These are phyloP conservation scores for Nasonia vitripennis DNA, from an alignment of 1,140 invertebrate genomes.

Conservation along the genomic window DNA sequence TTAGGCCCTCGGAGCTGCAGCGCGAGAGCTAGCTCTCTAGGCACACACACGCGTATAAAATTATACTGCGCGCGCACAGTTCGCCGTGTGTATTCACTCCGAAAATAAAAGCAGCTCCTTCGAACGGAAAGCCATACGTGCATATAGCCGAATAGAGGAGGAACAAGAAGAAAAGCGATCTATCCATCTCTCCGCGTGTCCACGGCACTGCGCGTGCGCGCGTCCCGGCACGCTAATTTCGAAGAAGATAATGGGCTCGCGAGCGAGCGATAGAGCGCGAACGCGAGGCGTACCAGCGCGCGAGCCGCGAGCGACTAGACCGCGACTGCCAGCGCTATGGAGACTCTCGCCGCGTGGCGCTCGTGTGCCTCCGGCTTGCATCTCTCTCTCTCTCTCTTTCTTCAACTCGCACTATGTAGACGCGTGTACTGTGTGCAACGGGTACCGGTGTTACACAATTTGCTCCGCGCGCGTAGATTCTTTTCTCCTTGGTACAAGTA, in stretches of 20 bases:
- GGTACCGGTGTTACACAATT: slow-evolving; percentile 13
- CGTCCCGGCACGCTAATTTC: not conserved
- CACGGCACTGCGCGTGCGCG: not conserved
- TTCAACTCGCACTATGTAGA: not conserved
- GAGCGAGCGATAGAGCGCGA: not conserved
- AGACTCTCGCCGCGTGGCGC: slow-evolving; percentile 19
- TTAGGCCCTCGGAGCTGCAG: not conserved
- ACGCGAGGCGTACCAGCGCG: slow-evolving; percentile 6
- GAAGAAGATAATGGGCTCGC: not conserved
- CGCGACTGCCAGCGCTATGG: not conserved
- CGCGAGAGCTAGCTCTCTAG: not conserved
- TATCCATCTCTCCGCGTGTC: too few species aligned
- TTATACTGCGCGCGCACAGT: not conserved
- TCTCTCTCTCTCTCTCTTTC: not conserved
- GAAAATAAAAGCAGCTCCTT: not conserved
- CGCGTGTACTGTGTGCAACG: not conserved
- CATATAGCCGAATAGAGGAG: too few species aligned
- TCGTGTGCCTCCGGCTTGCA: slow-evolving; percentile 23
- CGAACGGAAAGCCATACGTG: too few species aligned
- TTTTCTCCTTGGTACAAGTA: too few species aligned
- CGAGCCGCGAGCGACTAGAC: slow-evolving; percentile 39
- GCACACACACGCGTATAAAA: slow-evolving; percentile 3
- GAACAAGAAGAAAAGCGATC: too few species aligned
- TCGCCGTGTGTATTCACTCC: not conserved
- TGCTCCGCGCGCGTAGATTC: not conserved